Base-by-base conservation (phyloP, 2,888 invertebrate species). In the Drosophila antonietae region DNA sequence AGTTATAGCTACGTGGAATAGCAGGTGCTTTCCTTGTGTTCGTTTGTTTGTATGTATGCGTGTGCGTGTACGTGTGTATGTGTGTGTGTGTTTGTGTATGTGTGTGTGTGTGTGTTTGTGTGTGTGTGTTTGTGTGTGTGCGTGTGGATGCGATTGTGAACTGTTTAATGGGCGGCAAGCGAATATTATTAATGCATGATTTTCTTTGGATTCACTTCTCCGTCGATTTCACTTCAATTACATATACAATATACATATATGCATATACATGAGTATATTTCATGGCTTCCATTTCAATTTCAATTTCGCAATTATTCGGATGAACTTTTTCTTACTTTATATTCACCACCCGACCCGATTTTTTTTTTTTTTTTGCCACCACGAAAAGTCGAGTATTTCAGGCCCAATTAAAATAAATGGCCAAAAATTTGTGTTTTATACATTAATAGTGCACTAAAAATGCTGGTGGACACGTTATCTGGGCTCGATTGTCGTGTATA, bases 321-420 rank as follows among this genome's bases (percentile, higher is more conserved):
- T 64, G 51, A 63, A 73, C 62, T 74, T 73, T 85, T 85, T 88
- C 67, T 71, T 72, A 74, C 58, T 80, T 79, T 74, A 82, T 83
- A 82, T 88, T 88, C 89, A 84, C 76, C 83, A 84, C 83, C 76
- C 81, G 87, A 88, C 89, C 87, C 88, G 83, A 75, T 71, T 84
- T 70, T 87, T 35, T 51, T 49, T 49, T 10, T n/a, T 49, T 68
- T 53, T 41, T 73, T 81, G 81, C 77, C 77, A 81, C 73, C 81
- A 70, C 79, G 82, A 79, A 79, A 67, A 71, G 72, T 88, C 63
- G 67, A 73, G 73, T 76, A 33, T 68, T 75, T 69, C 61, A 59
- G 56, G 23, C 55, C 28, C 44, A 58, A 65, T 68, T 69, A 37
- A 33, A 44, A 31, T 18, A 37, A 62, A 55, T 75, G 23, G 53